These are phyloP conservation scores for Cyprinodon tularosa DNA, from an alignment of 2,113 vertebrate genomes.

Conservation along the genomic window DNA sequence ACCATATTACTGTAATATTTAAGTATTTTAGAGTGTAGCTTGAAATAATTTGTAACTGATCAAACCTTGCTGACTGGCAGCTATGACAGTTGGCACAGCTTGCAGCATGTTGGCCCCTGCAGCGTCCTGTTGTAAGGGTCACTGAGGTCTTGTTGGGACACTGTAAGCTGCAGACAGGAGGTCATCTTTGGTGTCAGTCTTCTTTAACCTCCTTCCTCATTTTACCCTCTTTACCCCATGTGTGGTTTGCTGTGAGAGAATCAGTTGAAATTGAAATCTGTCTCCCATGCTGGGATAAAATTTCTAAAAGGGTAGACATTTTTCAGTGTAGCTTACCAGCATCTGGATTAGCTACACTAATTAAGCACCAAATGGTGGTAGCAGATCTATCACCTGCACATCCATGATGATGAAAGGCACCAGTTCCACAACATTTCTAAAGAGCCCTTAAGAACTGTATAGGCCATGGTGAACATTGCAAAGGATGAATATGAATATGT, in stretches of 20 bases:
- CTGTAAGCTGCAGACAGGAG: conserved; percentile 52
- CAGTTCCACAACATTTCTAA: background rate
- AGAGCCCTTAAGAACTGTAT: background rate
- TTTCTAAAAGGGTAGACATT: conserved; percentile 19
- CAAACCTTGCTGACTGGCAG: conserved; percentile 68
- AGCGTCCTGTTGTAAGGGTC: conserved; percentile 58
- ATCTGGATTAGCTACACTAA: background rate
- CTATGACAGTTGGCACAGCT: conserved; percentile 59
- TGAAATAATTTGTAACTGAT: conserved; percentile 51
- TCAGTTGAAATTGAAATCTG: conserved; percentile 30
- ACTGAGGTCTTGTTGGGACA: conserved; percentile 39
- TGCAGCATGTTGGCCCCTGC: conserved; percentile 61
- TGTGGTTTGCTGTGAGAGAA: conserved; percentile 21
- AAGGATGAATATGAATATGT: background rate
- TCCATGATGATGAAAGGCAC: background rate
- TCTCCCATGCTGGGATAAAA: conserved; percentile 36
- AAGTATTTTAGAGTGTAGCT: conserved; percentile 12
- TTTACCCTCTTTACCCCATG: conserved; percentile 23
- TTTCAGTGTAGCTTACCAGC: background rate
- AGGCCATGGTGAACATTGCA: background rate
- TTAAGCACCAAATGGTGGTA: background rate
- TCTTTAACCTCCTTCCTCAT: conserved; percentile 52
- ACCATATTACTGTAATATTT: conserved; percentile 34
- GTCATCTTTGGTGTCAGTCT: conserved; percentile 59
- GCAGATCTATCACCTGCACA: background rate